These are phyloP conservation scores for Gorsachius goisagi DNA, from an alignment of 2,113 vertebrate genomes.

Conservation along the genomic window DNA sequence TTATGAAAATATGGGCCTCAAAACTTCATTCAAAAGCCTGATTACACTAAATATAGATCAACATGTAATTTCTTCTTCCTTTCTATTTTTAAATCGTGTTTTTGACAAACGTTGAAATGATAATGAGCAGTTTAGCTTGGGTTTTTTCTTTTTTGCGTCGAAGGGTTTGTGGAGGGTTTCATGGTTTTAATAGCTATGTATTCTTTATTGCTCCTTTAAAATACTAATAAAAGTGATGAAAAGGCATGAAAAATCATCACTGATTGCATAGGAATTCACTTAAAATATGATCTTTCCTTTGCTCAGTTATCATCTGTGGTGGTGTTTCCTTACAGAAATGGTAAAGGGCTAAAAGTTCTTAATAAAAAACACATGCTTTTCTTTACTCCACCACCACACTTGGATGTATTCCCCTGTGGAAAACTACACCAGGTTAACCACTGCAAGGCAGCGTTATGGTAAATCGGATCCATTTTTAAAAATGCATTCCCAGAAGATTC, in stretches of 20 bases:
- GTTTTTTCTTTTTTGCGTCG: background rate
- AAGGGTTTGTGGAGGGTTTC: conserved; percentile 31
- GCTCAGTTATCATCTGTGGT: conserved; percentile 60
- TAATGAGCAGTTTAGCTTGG: background rate
- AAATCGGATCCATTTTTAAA: conserved; percentile 59
- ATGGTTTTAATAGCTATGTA: conserved; percentile 38
- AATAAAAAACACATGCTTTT: conserved; percentile 75
- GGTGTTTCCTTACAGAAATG: conserved; percentile 70
- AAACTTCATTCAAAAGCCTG: conserved; percentile 63
- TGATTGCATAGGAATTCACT: conserved; percentile 56
- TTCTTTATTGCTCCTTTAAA: conserved; percentile 60
- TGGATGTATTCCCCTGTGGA: conserved; percentile 56
- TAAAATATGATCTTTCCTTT: conserved; percentile 67
- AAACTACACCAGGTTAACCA: conserved; percentile 61
- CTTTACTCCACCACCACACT: conserved; percentile 62
- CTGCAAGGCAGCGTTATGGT: conserved; percentile 62
- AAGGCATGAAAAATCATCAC: conserved; percentile 63
- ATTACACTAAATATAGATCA: conserved; percentile 61
- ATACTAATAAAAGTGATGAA: conserved; percentile 53
- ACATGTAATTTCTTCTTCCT: conserved; percentile 35
- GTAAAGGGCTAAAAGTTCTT: conserved; percentile 67
- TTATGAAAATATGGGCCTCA: conserved; percentile 59
- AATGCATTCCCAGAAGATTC: conserved; percentile 61
- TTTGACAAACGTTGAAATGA: conserved; percentile 10
- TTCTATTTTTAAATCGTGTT: conserved; percentile 43